Evolutionary conservation across 2,113 vertebrate genomes (phyloP), one percentile per base, ranked within the genome.

Genomic region (Oryzias celebensis): DNA sequence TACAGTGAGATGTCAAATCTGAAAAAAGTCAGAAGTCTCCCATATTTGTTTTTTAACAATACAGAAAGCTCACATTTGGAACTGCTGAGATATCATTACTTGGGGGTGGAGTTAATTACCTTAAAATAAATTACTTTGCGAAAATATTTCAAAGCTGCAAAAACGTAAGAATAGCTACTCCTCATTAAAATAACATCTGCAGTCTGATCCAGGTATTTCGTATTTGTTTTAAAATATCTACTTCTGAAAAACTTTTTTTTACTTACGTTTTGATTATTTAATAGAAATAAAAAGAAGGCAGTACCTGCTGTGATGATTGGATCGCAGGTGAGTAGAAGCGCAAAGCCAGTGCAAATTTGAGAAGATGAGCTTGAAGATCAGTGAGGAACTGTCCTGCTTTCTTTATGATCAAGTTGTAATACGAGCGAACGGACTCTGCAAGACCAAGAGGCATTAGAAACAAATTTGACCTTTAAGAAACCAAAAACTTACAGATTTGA

Each of bases 381-480:
- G 94, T 93, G 64, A 98, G 88, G 87, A 99, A 99, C 73, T 99
- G 97, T 20, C 94, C 95, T 14, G 96, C 95, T 90, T 99, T 99
- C 88, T 96, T 98, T 78, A 98, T 79, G 71, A 99, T 93, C 82
- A 99, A 87, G 77, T 93, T 95, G 86, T 96, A 97, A 83, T 96
- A 98, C 4, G 94, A 94, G 72, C 93, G 86, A 65, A 95, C 93
- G 18, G 95, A 95, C 85, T 95, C 96, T 98, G 78, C 42, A 60
- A 73, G 67, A 65, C 31, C n/a, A 54, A 67, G 28, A 6, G 22
- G 26, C 26, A 24, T 52, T 17, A n/a, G 48, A 50, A 28, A 52
- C 41, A 45, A 15, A 70, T 1, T 4, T 28, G 26, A 17, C 5
- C 5, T 54, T 73, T 66, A n/a, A 59, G 13, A 52, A 58, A n/a